These are phyloP conservation scores for Melipona beecheii DNA, from an alignment of 2,888 invertebrate species.

Conservation along the genomic window DNA sequence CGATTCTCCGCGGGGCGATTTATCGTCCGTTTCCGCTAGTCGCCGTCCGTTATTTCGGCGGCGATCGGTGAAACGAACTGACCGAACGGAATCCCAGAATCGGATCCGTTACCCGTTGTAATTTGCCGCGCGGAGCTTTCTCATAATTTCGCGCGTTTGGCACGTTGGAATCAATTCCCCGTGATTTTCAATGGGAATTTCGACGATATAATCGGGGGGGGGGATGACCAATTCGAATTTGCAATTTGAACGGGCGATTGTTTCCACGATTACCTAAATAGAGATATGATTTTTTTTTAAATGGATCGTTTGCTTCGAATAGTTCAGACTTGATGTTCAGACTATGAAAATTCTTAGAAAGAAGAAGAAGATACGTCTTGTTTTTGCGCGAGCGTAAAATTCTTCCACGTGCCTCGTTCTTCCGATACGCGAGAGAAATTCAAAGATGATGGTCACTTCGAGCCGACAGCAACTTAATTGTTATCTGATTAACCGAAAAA, in stretches of 20 bases:
- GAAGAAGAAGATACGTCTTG: background rate
- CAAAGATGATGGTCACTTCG: background rate
- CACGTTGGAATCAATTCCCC: background rate
- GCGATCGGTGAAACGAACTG: background rate
- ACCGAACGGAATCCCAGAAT: background rate
- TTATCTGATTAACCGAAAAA: background rate
- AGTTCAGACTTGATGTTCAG: too few relatives aligned
- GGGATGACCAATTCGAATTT: background rate
- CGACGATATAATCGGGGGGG: background rate
- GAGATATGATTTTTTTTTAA: background rate
- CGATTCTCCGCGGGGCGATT: slow-evolving; percentile 44
- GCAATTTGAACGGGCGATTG: background rate
- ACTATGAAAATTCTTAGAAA: background rate
- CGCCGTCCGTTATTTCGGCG: background rate
- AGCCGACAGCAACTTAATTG: background rate
- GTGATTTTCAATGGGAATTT: background rate
- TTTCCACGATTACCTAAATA: too few relatives aligned
- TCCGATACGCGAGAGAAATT: background rate
- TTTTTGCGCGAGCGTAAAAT: background rate
- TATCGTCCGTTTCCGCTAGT: slow-evolving; percentile 6
- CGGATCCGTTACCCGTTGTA: background rate
- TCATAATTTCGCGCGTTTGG: background rate
- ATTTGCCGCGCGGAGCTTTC: background rate
- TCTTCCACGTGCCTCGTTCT: background rate
- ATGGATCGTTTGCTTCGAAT: background rate